These are phyloP conservation scores for Panthera leo DNA, from an alignment of 2,113 vertebrate genomes.

Conservation along the genomic window DNA sequence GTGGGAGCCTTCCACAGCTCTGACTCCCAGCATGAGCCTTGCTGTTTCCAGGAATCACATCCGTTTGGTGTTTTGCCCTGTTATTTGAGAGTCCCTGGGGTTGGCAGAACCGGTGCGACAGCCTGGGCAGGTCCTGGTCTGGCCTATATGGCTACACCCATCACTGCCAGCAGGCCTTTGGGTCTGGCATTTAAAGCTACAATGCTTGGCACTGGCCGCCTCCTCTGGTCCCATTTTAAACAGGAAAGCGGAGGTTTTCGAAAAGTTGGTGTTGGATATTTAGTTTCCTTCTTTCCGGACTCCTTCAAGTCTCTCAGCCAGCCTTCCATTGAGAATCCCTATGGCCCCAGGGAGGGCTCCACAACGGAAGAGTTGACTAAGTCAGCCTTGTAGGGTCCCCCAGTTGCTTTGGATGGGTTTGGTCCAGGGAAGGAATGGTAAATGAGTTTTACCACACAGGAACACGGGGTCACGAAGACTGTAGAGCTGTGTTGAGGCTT, in stretches of 20 bases:
- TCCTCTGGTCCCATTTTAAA: neutral
- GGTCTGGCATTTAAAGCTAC: neutral
- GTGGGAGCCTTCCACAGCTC: neutral
- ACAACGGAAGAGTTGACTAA: neutral
- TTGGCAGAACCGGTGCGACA: neutral
- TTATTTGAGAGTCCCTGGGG: neutral
- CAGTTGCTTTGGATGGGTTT: neutral
- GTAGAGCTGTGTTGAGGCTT: neutral
- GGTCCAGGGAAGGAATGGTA: neutral
- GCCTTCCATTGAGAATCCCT: neutral
- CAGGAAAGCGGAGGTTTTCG: neutral
- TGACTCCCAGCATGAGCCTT: neutral
- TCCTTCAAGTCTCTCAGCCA: neutral
- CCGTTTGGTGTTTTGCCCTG: neutral
- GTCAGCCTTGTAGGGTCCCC: neutral
- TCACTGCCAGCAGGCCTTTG: neutral
- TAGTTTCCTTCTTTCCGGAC: neutral
- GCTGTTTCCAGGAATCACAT: neutral
- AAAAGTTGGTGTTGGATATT: neutral
- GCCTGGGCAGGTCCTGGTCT: neutral
- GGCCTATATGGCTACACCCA: neutral
- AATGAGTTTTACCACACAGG: neutral
- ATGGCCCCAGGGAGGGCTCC: neutral
- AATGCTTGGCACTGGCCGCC: neutral
- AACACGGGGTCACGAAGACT: accelerated